A percentile compares a stretch with the other conserved stretches of the same genome.
Conservation (phyloP, 1,140 invertebrate genomes). For the Stegodyphus dumicola region DNA sequence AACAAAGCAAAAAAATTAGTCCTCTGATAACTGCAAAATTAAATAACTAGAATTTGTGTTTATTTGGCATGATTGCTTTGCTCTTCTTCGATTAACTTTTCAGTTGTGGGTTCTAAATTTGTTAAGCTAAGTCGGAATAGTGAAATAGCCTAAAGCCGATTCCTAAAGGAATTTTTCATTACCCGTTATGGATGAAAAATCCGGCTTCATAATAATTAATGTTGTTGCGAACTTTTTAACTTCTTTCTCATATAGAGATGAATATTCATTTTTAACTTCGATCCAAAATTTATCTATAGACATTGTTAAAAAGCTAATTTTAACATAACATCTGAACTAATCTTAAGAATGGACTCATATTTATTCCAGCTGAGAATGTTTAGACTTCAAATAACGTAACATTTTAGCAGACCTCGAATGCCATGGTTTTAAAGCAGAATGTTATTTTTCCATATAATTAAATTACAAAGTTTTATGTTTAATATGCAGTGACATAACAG, state of each 20-base stretch:
- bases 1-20: neutral
- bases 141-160: neutral
- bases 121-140: neutral
- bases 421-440: too few species aligned
- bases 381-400: too few species aligned
- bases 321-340: slow-evolving; percentile 27
- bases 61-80: slow-evolving; percentile 5
- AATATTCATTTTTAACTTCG: slow-evolving; percentile 16
- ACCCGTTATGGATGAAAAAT: slow-evolving; percentile 1
- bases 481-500: too few species aligned
- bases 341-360: slow-evolving; percentile 2
- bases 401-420: too few species aligned
- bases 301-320: slow-evolving; percentile 4
- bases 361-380: neutral
- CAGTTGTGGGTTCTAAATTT: slow-evolving; percentile 16
- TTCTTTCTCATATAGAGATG: slow-evolving; percentile 9
- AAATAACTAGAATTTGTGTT: neutral
- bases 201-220: neutral
- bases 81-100: slow-evolving; percentile 16
- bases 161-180: slow-evolving; percentile 14
- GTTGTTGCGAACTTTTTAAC: slow-evolving; percentile 17
- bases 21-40: slow-evolving; percentile 5
- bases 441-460: too few species aligned
- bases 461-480: too few species aligned
- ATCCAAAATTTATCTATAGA: slow-evolving; percentile 26